phyloP scores from a whole-genome alignment of 2,797 vertebrate genomes.

The Microctenopoma stevenorrisi region DNA sequence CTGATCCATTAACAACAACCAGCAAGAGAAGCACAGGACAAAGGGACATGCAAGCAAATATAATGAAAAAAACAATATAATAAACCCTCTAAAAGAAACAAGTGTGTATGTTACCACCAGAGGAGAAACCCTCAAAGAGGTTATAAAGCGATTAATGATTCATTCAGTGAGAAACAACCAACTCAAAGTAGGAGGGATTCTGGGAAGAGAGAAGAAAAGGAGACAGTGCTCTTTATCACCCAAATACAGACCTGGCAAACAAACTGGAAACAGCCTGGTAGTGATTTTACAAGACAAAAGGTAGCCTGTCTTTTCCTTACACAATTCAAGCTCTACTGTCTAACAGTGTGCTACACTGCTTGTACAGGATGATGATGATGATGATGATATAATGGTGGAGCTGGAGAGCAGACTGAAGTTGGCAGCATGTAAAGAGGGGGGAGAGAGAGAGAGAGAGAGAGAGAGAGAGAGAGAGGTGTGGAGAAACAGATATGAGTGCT shows the following conservation, averaged over 20 bases:
- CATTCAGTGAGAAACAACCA: slow-evolving; percentile 43
- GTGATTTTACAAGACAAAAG: slow-evolving; percentile 82
- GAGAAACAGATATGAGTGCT: slow-evolving; percentile 49
- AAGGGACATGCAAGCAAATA: slow-evolving; percentile 12
- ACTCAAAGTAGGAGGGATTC: slow-evolving; percentile 53
- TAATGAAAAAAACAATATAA: slow-evolving; percentile 25
- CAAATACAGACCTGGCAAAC: slow-evolving; percentile 61
- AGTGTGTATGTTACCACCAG: slow-evolving; percentile 33
- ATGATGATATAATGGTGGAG: slow-evolving; percentile 66
- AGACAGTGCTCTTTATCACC: slow-evolving; percentile 69
- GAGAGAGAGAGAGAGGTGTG: slow-evolving; percentile 23
- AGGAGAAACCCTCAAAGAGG: slow-evolving; percentile 39
- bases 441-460: no score
- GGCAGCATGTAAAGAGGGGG: slow-evolving; percentile 29
- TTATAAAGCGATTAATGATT: slow-evolving; percentile 55
- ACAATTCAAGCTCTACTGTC: slow-evolving; percentile 43
- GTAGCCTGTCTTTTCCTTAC: slow-evolving; percentile 72
- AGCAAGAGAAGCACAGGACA: slow-evolving; percentile 8
- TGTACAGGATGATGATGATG: slow-evolving; percentile 60
- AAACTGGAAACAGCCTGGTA: slow-evolving; percentile 76
- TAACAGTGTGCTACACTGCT: slow-evolving; percentile 44
- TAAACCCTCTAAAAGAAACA: slow-evolving; percentile 30
- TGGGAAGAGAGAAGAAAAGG: slow-evolving; percentile 52
- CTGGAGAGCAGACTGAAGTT: slow-evolving; percentile 46
- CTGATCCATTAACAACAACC: slow-evolving; percentile 12